phyloP scores from a whole-genome alignment of 2,113 vertebrate species.

The Xyliphius kryptos region DNA sequence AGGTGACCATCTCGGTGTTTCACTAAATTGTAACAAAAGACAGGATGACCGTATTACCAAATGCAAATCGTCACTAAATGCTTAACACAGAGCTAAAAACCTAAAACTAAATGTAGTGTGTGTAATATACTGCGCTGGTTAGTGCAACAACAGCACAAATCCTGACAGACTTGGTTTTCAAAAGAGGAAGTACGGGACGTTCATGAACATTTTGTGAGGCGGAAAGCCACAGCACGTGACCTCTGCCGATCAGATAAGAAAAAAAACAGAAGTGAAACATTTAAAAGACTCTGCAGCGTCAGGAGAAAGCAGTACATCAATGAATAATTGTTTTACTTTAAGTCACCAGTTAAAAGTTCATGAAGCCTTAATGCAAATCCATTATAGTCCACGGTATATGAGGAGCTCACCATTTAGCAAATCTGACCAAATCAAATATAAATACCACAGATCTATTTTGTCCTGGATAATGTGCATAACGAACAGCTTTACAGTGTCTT shows the following conservation, averaged over 20 bases:
- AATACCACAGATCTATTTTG: too few relatives aligned
- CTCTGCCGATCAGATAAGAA: conserved; percentile 4
- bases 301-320: neutral
- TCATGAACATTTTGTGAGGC: conserved; percentile 22
- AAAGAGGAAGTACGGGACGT: conserved; percentile 30
- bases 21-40: neutral
- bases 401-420: too few relatives aligned
- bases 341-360: neutral
- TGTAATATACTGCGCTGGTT: neutral
- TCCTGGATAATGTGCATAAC: too few relatives aligned
- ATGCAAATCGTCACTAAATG: too few relatives aligned
- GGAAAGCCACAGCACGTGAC: conserved; percentile 33
- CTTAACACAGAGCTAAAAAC: too few relatives aligned
- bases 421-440: too few relatives aligned
- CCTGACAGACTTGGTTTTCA: neutral
- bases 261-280: conserved; percentile 36
- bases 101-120: neutral
- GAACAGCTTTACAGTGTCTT: too few relatives aligned
- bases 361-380: too few relatives aligned
- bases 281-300: conserved; percentile 18
- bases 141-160: conserved; percentile 6
- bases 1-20: conserved; percentile 3
- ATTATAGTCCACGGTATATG: too few relatives aligned
- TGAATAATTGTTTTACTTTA: neutral
- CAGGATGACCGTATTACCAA: neutral